Evolutionary conservation across 1,140 invertebrate genomes (phyloP).

Genomic region (Oryctes rhinoceros): DNA sequence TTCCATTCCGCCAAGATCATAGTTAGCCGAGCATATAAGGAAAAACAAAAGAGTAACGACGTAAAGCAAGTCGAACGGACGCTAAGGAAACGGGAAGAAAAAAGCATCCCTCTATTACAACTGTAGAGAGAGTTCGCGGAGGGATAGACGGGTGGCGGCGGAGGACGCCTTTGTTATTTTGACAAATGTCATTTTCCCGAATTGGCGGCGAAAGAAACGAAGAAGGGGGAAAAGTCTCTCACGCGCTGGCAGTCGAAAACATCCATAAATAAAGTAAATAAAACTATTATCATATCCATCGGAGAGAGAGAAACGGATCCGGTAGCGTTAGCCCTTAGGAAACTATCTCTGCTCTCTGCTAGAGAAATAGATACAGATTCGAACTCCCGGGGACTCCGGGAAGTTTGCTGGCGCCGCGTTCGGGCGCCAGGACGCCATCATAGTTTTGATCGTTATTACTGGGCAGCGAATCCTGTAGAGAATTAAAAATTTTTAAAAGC

Average conservation of each 20-base stretch:
- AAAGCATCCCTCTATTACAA: conserved; percentile 9
- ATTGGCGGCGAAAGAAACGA: conserved; percentile 36
- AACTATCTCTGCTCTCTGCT: conserved; percentile 1
- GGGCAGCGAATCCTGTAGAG: conserved; percentile 8
- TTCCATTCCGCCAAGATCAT: background rate
- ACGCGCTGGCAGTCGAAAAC: conserved; percentile 51
- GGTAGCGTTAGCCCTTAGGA: background rate
- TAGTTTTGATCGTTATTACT: conserved; percentile 32
- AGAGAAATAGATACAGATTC: conserved; percentile 42
- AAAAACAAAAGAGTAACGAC: background rate
- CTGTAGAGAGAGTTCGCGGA: background rate
- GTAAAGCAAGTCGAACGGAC: background rate
- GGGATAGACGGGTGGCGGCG: background rate
- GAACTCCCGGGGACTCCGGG: conserved; percentile 4
- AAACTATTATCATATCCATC: conserved; percentile 54
- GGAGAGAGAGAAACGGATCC: background rate
- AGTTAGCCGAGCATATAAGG: background rate
- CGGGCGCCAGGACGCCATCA: conserved; percentile 41
- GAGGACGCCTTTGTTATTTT: conserved; percentile 54
- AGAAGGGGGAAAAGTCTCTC: background rate
- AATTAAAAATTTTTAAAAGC: conserved; percentile 4
- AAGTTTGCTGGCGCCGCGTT: conserved; percentile 39
- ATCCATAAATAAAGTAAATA: conserved; percentile 59
- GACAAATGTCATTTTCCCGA: conserved; percentile 57
- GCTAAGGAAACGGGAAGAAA: background rate